These are phyloP conservation scores for Anolis carolinensis DNA, from an alignment of 2,113 vertebrate genomes.

Conservation along the genomic window DNA sequence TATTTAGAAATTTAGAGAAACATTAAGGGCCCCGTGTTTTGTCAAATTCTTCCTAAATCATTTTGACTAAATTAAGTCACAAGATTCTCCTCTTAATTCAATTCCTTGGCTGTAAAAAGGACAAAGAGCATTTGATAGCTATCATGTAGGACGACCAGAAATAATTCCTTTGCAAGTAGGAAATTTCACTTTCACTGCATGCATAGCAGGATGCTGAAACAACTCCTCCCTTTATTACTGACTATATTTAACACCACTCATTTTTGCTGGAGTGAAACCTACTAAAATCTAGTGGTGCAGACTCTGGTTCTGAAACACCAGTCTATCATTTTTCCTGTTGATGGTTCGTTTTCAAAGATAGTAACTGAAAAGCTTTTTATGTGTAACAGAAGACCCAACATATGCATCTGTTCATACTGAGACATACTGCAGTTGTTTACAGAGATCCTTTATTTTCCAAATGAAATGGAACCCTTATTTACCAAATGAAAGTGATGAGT, in stretches of 20 bases:
- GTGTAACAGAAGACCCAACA: neutral
- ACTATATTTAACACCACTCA: neutral
- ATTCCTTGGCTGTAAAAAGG: neutral
- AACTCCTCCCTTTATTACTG: neutral
- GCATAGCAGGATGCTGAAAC: neutral
- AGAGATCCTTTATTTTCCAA: neutral
- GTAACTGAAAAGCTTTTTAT: neutral
- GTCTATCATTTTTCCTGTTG: neutral
- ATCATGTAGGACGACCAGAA: neutral
- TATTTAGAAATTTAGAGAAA: neutral
- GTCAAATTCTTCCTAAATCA: neutral
- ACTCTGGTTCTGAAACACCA: neutral
- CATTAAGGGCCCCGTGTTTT: neutral
- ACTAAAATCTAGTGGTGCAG: neutral
- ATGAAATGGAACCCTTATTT: slow-evolving; percentile 1
- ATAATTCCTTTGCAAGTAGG: neutral
- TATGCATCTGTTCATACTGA: neutral
- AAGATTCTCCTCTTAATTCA: neutral
- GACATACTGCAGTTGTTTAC: neutral
- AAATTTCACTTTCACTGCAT: neutral
- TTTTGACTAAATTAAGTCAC: neutral
- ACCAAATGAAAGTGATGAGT: neutral
- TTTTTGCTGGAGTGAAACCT: neutral
- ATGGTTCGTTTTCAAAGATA: neutral
- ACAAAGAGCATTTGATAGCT: neutral